phyloP scores from a whole-genome alignment of 2,113 vertebrate genomes.

The Columbina picui region DNA sequence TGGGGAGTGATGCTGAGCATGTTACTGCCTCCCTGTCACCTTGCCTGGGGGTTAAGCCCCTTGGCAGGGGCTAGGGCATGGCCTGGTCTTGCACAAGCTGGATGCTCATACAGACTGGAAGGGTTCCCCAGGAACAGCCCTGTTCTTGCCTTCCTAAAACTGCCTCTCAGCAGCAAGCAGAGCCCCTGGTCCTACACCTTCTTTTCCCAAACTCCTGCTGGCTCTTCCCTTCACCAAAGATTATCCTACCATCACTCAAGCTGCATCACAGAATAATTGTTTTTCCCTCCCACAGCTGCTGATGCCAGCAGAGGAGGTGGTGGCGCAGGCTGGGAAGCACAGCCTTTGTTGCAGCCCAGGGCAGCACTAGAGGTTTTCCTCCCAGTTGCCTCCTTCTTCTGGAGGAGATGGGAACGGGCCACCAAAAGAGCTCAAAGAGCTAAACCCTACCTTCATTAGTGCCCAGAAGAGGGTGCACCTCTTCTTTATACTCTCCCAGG shows the following conservation, averaged over 20 bases:
- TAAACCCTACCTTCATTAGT: background rate
- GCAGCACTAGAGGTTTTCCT: background rate
- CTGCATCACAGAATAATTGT: fast-evolving
- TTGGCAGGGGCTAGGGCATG: background rate
- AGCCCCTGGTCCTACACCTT: background rate
- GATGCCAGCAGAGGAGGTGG: background rate
- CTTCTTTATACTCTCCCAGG: background rate
- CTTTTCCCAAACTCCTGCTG: background rate
- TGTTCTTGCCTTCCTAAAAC: background rate
- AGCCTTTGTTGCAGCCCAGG: background rate
- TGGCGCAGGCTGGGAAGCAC: fast-evolving
- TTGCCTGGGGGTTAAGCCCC: background rate
- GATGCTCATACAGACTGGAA: background rate
- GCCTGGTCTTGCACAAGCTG: background rate
- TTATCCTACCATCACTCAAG: background rate
- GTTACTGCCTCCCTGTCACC: background rate
- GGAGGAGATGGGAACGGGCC: background rate
- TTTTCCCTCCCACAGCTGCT: background rate
- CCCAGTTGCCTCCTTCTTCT: background rate
- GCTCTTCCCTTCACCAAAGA: background rate
- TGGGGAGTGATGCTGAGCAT: background rate
- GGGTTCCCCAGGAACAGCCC: no score
- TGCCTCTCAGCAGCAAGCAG: background rate
- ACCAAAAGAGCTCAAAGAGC: background rate
- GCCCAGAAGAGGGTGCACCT: background rate